Base-by-base conservation (phyloP, 2,888 invertebrate species). In the Drepanosiphum platanoidis region DNA sequence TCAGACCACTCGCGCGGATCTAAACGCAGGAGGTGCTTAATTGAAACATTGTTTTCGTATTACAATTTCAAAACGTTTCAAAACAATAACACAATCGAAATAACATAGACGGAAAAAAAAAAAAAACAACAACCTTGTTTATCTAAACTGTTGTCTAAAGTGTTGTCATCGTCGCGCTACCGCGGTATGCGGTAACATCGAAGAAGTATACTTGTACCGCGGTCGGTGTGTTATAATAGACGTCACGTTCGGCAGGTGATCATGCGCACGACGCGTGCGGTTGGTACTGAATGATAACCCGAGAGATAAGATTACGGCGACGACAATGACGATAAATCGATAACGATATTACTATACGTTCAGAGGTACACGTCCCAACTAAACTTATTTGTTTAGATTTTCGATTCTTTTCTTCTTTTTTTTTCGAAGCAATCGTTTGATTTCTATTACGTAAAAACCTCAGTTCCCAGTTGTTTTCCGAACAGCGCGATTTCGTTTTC, bases 151-250 rank as follows among this genome's bases (percentile, higher is more conserved):
- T 39, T 30, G 32, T 22, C n/a, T 84, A 66, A 64, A 68, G 75
- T 84, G 84, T 77, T 84, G 84, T 75, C 84, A 39, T 46, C 11
- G 22, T 75, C 11, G 52, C 27, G 84, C 34, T 75, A 75, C 68
- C 11, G 52, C 27, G 84, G 46, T 75, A 75, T 74, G 36, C 30
- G 22, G 68, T 68, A 4, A 5, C 2, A 7, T 22, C 5, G 15
- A n/a, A n/a, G n/a, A n/a, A n/a, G 36, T 61, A 36, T n/a, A 13
- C n/a, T n/a, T 36, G 27, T 58, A 61, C 71, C 39, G 5, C 9
- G 34, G 30, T 64, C 32, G 66, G 58, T 36, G 32, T 72, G n/a
- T 0, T 66, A 32, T 32, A 66, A n/a, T n/a, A n/a, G n/a, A n/a
- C n/a, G n/a, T 66, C 11, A 39, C n/a, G 9, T 30, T 11, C 15